Base-by-base conservation (phyloP, 2,888 invertebrate species). In the Ennomos erosarius region DNA sequence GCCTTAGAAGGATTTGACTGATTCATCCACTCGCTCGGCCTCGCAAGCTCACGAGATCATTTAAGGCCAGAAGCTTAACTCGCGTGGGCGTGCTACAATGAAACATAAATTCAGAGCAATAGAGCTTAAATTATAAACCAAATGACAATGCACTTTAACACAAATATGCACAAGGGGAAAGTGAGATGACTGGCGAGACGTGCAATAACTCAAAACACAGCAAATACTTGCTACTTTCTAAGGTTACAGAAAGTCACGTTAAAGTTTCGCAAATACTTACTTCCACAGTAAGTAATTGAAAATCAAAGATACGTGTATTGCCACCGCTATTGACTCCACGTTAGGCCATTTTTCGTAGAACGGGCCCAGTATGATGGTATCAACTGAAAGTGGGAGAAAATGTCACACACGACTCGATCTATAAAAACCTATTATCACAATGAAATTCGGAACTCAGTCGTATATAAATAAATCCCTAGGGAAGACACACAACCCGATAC, bases 1-100 rank as follows among this genome's bases (percentile, higher is more conserved):
- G 75, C 69, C 73, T 57, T 71, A 75, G 65, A 73, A 77, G 78
- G 75, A 76, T 73, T n/a, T 33, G 59, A 59, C 56, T 67, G 70
- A 73, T 74, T 76, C 76, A 68, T 75, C 70, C 73, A 59, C 52
- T 54, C 44, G 38, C 52, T 54, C 44, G 38, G 46, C 47, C 55
- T 43, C 52, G 35, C 59, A 61, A 50, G 63, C 61, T 64, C 64
- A 57, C 43, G 55, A 59, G 63, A 42, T n/a, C 76, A 61, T 69
- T 70, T 73, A 76, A 75, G 74, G 76, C 61, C 65, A 68, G 48
- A 55, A 59, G 62, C 51, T 62, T 39, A 46, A 26, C 40, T 26
- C 57, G 45, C 49, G 75, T 73, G 68, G 74, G 72, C 67, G 72
- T 53, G 44, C 62, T 40, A 73, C 63, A 69, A 64, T 47, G 61